Conservation (phyloP, 2,888 invertebrate genomes). For the Thymelicus lineola region DNA sequence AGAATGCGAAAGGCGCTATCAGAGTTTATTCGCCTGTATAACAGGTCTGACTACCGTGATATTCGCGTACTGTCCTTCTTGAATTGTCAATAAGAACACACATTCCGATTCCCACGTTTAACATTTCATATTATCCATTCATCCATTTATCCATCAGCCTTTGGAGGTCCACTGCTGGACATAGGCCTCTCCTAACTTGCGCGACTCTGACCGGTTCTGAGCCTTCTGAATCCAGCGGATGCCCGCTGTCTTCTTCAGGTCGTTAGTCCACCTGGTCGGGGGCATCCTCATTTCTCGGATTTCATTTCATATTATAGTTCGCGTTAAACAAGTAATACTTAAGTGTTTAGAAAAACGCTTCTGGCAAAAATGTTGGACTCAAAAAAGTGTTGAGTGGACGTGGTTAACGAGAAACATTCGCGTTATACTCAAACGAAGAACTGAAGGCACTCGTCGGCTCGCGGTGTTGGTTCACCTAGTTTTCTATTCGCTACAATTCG, state of each 20-base stretch:
- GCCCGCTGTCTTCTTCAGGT: too few species aligned
- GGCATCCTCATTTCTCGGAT: too few species aligned
- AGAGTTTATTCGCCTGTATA: constrained; percentile 9
- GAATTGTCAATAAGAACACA: neutral
- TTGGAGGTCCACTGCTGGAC: too few species aligned
- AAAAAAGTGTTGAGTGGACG: constrained; percentile 7
- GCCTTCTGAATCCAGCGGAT: too few species aligned
- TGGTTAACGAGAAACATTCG: constrained; percentile 30
- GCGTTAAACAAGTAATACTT: neutral
- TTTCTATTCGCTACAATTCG: constrained; percentile 20
- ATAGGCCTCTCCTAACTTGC: too few species aligned
- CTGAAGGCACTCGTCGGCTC: constrained; percentile 15
- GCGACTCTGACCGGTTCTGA: too few species aligned
- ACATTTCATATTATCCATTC: neutral
- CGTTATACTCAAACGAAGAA: constrained; percentile 10
- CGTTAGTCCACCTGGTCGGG: too few species aligned
- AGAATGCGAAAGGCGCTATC: constrained; percentile 11
- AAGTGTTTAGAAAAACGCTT: constrained; percentile 5
- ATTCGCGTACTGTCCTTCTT: neutral
- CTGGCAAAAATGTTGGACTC: neutral
- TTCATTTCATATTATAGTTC: too few species aligned
- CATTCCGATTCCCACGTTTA: neutral
- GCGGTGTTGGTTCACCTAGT: constrained; percentile 24
- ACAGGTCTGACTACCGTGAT: neutral
- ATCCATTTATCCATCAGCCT: too few species aligned